Percentiles rank a stretch among this genome's conserved stretches.
These are phyloP conservation scores for Hylyphantes graminicola DNA, from an alignment of 1,140 invertebrate genomes.

Conservation along the genomic window DNA sequence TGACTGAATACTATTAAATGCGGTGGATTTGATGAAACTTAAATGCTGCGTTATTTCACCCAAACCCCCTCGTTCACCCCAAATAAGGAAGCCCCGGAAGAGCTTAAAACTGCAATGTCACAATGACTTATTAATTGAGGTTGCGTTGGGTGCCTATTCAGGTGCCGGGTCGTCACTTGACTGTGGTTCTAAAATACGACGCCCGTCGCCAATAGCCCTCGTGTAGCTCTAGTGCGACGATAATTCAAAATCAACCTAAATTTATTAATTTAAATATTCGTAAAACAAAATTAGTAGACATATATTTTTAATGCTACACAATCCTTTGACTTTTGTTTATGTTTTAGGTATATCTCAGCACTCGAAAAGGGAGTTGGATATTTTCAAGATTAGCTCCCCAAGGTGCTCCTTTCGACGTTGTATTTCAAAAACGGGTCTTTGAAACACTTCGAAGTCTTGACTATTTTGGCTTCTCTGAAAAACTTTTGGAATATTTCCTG, in stretches of 20 bases:
- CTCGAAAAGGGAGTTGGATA: constrained; percentile 70
- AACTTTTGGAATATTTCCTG: constrained; percentile 44
- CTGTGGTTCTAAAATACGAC: too few species aligned
- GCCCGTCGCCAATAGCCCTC: too few species aligned
- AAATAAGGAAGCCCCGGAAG: neutral
- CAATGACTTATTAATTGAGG: constrained; percentile 63
- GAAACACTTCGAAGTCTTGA: neutral
- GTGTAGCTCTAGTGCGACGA: too few species aligned
- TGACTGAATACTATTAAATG: too few species aligned
- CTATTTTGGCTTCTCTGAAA: neutral
- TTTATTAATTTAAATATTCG: too few species aligned
- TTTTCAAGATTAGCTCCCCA: constrained; percentile 65
- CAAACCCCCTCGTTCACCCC: too few species aligned
- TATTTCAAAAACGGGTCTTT: neutral
- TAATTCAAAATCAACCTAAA: too few species aligned
- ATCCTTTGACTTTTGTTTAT: neutral
- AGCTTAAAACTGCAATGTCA: neutral
- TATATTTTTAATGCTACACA: neutral
- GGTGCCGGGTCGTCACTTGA: too few species aligned
- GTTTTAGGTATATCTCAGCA: constrained; percentile 69
- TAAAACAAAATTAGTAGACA: too few species aligned
- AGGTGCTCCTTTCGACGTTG: constrained; percentile 64
- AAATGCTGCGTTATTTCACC: too few species aligned
- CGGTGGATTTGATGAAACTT: too few species aligned
- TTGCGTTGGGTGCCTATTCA: too few species aligned